phyloP scores from a whole-genome alignment of 2,888 invertebrate genomes.

The Napeogenes inachia region DNA sequence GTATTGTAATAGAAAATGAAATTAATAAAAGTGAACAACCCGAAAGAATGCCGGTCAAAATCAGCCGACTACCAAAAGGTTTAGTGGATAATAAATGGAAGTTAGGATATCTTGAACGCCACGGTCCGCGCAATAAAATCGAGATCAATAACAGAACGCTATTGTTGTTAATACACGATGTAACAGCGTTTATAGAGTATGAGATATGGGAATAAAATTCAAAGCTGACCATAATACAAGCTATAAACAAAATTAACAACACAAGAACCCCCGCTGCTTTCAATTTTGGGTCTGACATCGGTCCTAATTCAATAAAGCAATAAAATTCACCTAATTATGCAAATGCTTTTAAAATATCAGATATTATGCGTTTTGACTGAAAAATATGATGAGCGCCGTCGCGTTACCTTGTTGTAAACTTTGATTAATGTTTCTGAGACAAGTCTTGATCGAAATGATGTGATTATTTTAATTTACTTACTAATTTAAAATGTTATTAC shows the following conservation, averaged over 20 bases:
- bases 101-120: constrained; percentile 37
- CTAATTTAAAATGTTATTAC: constrained; percentile 41
- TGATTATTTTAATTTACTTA: constrained; percentile 56
- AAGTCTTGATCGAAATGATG: constrained; percentile 51
- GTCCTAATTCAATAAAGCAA: constrained; percentile 78
- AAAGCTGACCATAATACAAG: constrained; percentile 72
- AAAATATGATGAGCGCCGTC: constrained; percentile 66
- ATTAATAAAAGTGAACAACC: constrained; percentile 22
- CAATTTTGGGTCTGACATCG: constrained; percentile 76
- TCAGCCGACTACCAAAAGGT: constrained; percentile 21
- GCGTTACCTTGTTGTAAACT: constrained; percentile 51
- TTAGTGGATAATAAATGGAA: constrained; percentile 36
- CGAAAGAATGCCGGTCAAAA: constrained; percentile 15
- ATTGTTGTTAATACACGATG: constrained; percentile 66
- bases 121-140: constrained; percentile 52
- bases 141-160: constrained; percentile 68
- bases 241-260: constrained; percentile 78
- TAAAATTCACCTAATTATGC: constrained; percentile 79
- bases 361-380: constrained; percentile 61
- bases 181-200: constrained; percentile 68
- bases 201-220: constrained; percentile 71
- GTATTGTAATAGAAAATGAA: constrained; percentile 20
- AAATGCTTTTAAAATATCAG: constrained; percentile 72
- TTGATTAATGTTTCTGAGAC: constrained; percentile 60
- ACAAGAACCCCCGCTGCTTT: constrained; percentile 72